Conservation (phyloP, 35 echinoderm and acorn worm genomes). For the Apostichopus parvimensis region DNA sequence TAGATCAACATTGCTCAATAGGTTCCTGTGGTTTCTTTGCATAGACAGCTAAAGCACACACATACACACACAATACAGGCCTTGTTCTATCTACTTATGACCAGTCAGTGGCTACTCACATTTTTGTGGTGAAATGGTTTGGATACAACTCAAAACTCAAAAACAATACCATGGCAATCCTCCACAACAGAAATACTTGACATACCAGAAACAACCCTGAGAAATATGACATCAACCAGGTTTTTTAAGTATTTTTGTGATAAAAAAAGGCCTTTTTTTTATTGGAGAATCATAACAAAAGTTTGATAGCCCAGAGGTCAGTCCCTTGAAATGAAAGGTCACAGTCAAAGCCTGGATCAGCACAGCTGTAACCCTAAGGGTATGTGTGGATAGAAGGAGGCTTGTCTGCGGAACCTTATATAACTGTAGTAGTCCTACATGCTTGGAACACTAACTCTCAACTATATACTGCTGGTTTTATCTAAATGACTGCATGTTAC, state of each 20-base stretch:
- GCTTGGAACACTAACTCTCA: neutral
- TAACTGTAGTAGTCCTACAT: neutral
- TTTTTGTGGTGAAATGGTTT: neutral
- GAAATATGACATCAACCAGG: slow-evolving; percentile 27
- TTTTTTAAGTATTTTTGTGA: neutral
- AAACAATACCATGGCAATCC: neutral
- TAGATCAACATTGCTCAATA: too few species aligned
- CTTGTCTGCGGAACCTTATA: neutral
- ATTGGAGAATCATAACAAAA: slow-evolving; percentile 35
- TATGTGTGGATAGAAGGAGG: neutral
- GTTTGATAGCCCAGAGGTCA: slow-evolving; percentile 19
- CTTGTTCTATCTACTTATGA: too few species aligned
- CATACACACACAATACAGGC: too few species aligned
- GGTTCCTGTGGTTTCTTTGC: too few species aligned
- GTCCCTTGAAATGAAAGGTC: slow-evolving; percentile 9
- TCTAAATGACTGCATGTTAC: neutral
- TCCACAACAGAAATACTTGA: slow-evolving; percentile 14
- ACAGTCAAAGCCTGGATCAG: neutral
- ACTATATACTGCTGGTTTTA: neutral
- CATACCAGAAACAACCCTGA: slow-evolving; percentile 22
- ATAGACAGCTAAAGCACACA: too few species aligned
- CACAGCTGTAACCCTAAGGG: neutral
- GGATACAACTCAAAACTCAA: too few species aligned
- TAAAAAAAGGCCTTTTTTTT: neutral
- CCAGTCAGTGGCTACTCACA: neutral